phyloP scores from a whole-genome alignment of 2,113 vertebrate species.

The Pica pica region DNA sequence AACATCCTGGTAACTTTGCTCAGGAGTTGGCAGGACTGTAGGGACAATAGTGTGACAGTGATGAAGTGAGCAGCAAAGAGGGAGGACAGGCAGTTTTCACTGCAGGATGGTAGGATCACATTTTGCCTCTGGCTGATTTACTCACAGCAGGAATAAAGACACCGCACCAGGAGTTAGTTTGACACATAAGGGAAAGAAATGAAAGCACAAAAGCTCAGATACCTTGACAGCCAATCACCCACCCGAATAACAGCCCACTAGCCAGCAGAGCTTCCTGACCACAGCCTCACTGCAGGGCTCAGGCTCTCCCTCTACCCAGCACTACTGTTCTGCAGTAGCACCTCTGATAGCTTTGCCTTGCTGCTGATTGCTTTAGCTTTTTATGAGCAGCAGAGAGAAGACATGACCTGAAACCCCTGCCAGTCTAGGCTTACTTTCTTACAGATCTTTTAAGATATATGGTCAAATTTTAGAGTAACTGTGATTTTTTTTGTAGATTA shows the following conservation, averaged over 20 bases:
- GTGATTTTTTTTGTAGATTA: neutral
- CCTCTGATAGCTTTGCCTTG: neutral
- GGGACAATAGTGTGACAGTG: neutral
- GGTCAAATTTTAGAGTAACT: neutral
- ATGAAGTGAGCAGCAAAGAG: neutral
- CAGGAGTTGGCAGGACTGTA: neutral
- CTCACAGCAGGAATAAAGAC: constrained; percentile 11
- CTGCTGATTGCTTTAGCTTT: neutral
- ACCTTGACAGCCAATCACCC: neutral
- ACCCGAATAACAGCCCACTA: neutral
- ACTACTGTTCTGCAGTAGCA: neutral
- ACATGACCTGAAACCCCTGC: neutral
- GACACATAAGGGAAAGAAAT: neutral
- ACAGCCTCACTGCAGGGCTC: neutral
- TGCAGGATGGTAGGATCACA: neutral
- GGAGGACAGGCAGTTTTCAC: neutral
- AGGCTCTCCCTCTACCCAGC: neutral
- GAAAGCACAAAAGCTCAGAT: neutral
- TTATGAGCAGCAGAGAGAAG: neutral
- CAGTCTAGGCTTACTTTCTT: neutral
- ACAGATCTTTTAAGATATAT: neutral
- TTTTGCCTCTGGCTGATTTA: constrained; percentile 21
- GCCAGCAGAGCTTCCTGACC: neutral
- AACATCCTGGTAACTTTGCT: neutral
- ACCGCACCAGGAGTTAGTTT: neutral